Conservation (phyloP, 2,797 vertebrate species). For the Parotocinclus haroldoi region DNA sequence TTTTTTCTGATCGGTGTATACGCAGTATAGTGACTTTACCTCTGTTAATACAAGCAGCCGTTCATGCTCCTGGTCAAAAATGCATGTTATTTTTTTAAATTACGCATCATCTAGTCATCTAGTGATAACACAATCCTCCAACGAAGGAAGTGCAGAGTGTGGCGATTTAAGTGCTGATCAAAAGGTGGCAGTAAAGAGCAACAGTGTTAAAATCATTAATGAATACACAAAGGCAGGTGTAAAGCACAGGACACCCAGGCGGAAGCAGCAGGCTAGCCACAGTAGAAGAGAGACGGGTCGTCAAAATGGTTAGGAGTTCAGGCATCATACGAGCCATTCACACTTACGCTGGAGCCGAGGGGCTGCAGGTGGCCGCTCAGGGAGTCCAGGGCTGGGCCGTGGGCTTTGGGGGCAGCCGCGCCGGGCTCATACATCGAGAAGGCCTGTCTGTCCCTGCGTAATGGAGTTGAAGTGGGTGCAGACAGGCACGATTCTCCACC, state of each 20-base stretch:
- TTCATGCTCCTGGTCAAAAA: constrained; percentile 26
- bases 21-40: background rate
- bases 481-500: constrained; percentile 57
- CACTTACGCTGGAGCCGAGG: constrained; percentile 86
- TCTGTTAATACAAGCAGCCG: constrained; percentile 7
- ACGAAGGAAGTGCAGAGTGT: constrained; percentile 12
- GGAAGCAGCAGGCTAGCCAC: constrained; percentile 23
- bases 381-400: constrained; percentile 83
- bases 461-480: constrained; percentile 56
- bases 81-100: background rate
- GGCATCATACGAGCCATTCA: constrained; percentile 48
- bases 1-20: too few species aligned
- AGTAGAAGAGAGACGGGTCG: constrained; percentile 41
- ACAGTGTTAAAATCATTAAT: constrained; percentile 19
- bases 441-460: constrained; percentile 88
- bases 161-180: constrained; percentile 28
- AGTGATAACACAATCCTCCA: background rate
- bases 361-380: constrained; percentile 86
- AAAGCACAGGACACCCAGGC: constrained; percentile 21
- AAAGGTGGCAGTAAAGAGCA: constrained; percentile 40
- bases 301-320: constrained; percentile 32
- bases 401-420: constrained; percentile 82
- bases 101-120: constrained; percentile 1
- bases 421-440: constrained; percentile 97
- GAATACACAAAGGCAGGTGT: constrained; percentile 16